Evolutionary conservation across 2,113 vertebrate genomes (phyloP), one percentile per base, ranked within the genome.

Genomic region (Pionites leucogaster): DNA sequence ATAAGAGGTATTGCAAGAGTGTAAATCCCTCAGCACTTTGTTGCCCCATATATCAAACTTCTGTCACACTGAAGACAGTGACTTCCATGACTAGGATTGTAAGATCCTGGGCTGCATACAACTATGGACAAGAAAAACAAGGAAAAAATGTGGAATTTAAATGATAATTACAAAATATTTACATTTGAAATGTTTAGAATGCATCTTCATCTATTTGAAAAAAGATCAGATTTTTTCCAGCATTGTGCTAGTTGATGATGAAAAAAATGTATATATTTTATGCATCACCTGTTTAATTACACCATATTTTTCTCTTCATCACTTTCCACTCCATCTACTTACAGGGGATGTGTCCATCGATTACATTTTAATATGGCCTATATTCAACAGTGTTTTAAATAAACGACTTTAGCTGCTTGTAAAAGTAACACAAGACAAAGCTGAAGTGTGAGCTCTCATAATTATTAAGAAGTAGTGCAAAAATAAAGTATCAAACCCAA

Each of bases 71-170:
- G 87, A 78, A 97, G 91, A 77, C 95, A 97, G 41, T 96, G 94
- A 55, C 50, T 91, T 84, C 96, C 92, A 22, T 97, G 89, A 13
- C 64, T 95, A 29, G 97, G 96, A 39, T 97, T 97, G 22, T 95
- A 97, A 9, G 97, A 95, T 92, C 97, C 97, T 63, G 97, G 97
- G 49, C 92, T 97, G 92, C 97, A 97, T 91, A 93, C 69, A 86
- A 96, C 95, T 97, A 84, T 29, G 77, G 18, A 95, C 9, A 25
- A 33, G 52, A 24, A 62, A 11, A 57, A 44, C 4, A 31, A 46
- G 2, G 14, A 11, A 55, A 70, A 91, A 70, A 74, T 8, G 7
- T 33, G 11, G 11, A 20, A 49, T 85, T 65, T 75, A 42, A 52
- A 18, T 53, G 7, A n/a, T 42, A 63, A 10, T 64, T 60, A 19